Evolutionary conservation across 2,888 invertebrate genomes (phyloP), one percentile per base, ranked within the genome.

Genomic region (Isotomurus palustris): DNA sequence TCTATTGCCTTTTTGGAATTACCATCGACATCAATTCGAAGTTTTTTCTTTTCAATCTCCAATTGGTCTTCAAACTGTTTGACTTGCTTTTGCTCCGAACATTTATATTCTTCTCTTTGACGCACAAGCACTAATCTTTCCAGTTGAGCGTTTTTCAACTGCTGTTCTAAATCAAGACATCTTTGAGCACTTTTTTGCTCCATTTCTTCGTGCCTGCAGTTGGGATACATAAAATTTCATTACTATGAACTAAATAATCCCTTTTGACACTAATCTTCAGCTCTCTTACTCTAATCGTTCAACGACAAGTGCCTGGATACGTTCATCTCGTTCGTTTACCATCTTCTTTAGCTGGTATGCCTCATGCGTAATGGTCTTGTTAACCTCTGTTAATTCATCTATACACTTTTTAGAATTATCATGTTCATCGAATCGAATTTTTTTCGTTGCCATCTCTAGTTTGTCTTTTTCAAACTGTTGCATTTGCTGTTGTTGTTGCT

Each of bases 261-360:
- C n/a, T n/a, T n/a, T n/a, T n/a, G n/a, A n/a, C n/a, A n/a, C n/a
- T n/a, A n/a, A n/a, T n/a, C n/a, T n/a, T n/a, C n/a, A n/a, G n/a
- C n/a, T n/a, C n/a, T n/a, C n/a, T n/a, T n/a, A n/a, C n/a, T n/a
- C n/a, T n/a, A n/a, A n/a, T n/a, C n/a, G n/a, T n/a, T n/a, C 17
- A 3, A n/a, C 29, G 17, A 27, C 3, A 12, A 45, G 45, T 3
- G 27, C 27, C 28, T 12, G n/a, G 17, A 45, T 45, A 28, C 28
- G 45, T 3, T 45, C 45, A 17, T 45, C 45, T 27, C 45, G 12
- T 27, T 45, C 28, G 3, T 8, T 45, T 6, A 45, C 28, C 45
- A 45, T 28, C 17, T 45, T 45, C 22, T 27, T 45, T 8, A 27
- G 22, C 22, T 25, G 25, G 8, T 27, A 27, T 17, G 5, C 17